A percentile compares a stretch with the other conserved stretches of the same genome.
These are phyloP conservation scores for Limnephilus auricula DNA, from an alignment of 2,888 invertebrate species.

Conservation along the genomic window DNA sequence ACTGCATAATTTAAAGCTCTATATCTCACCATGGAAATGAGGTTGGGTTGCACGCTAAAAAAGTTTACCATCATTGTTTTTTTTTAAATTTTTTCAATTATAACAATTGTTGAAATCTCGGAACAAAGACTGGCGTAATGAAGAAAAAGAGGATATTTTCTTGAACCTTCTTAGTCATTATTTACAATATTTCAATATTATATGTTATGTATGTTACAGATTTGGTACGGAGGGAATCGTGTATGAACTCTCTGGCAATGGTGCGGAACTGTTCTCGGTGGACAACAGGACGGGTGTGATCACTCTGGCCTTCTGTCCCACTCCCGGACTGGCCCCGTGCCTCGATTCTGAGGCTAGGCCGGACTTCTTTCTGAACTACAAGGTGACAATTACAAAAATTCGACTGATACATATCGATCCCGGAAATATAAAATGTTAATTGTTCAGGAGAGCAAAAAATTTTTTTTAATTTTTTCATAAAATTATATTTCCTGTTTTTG, in stretches of 20 bases:
- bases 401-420: too few relatives aligned
- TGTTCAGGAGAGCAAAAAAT: too few relatives aligned
- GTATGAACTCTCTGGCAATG: slow-evolving; percentile 89
- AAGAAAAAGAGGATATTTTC: neutral
- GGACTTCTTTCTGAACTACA: slow-evolving; percentile 90
- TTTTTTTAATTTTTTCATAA: too few relatives aligned
- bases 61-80: neutral
- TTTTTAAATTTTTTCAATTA: neutral
- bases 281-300: slow-evolving; percentile 89
- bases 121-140: too few relatives aligned
- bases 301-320: slow-evolving; percentile 85
- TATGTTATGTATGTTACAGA: slow-evolving; percentile 68
- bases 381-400: slow-evolving; percentile 75
- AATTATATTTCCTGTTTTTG: too few relatives aligned
- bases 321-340: slow-evolving; percentile 84
- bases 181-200: neutral
- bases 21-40: too few relatives aligned
- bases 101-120: neutral
- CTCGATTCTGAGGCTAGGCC: slow-evolving; percentile 90
- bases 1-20: too few relatives aligned
- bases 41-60: too few relatives aligned
- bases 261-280: slow-evolving; percentile 88
- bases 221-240: slow-evolving; percentile 91
- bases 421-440: too few relatives aligned
- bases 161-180: neutral